Evolutionary conservation across 2,113 vertebrate genomes (phyloP).

Genomic region (Crotalus horridus): DNA sequence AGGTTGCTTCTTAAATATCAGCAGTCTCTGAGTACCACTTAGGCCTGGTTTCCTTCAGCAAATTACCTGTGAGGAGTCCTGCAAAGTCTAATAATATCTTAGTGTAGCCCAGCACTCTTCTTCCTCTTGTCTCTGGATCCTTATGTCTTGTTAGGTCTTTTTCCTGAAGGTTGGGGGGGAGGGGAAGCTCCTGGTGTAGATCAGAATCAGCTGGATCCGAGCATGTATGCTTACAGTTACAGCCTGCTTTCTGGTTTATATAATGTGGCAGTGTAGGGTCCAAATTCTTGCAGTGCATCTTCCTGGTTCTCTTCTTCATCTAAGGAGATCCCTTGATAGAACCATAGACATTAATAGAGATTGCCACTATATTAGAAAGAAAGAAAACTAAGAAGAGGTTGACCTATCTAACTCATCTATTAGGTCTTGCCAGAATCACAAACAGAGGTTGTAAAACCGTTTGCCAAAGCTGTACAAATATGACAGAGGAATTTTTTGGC

Average conservation of each 20-base stretch:
- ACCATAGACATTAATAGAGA: background rate
- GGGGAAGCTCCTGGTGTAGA: background rate
- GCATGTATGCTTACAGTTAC: background rate
- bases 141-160: background rate
- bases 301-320: background rate
- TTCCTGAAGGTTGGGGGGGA: background rate
- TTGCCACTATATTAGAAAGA: background rate
- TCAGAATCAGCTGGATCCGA: background rate
- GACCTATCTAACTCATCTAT: background rate
- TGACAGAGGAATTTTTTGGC: background rate
- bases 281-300: background rate
- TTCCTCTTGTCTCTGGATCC: background rate
- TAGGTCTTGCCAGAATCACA: background rate
- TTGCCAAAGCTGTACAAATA: background rate
- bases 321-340: background rate
- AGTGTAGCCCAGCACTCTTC: background rate
- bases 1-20: background rate
- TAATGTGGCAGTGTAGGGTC: background rate
- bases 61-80: background rate
- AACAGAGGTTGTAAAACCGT: background rate
- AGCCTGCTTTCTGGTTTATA: background rate
- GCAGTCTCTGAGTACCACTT: background rate
- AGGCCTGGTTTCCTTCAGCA: background rate
- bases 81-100: background rate
- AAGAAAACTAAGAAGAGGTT: background rate